These are phyloP conservation scores for Cyanistes caeruleus DNA, from an alignment of 2,113 vertebrate genomes.

Conservation along the genomic window DNA sequence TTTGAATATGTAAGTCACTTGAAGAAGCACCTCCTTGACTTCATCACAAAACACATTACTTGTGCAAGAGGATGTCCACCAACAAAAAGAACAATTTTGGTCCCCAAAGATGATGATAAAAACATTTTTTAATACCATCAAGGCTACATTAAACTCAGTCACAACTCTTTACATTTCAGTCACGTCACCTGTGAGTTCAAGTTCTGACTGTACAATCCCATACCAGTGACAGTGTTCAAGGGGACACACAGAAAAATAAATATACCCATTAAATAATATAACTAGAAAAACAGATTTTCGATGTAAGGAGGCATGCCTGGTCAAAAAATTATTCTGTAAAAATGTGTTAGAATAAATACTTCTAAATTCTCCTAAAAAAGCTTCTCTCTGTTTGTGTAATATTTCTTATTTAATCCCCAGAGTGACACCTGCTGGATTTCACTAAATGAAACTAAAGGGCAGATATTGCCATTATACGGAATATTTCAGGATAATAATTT, in stretches of 20 bases:
- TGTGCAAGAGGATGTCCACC: background rate
- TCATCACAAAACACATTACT: background rate
- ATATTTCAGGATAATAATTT: background rate
- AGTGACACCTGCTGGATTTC: slow-evolving; percentile 69
- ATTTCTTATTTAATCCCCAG: slow-evolving; percentile 49
- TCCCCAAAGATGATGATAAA: background rate
- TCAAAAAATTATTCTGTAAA: background rate
- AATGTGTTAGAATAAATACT: background rate
- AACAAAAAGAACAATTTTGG: background rate
- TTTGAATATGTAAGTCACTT: background rate
- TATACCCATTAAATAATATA: fast-evolving
- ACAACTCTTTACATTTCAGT: background rate
- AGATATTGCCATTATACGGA: background rate
- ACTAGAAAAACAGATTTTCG: background rate
- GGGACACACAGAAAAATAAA: background rate
- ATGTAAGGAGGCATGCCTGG: background rate
- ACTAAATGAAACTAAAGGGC: background rate
- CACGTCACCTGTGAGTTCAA: background rate
- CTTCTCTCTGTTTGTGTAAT: background rate
- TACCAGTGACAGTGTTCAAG: background rate
- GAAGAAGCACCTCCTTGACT: background rate
- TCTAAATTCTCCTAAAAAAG: background rate
- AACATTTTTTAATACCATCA: background rate
- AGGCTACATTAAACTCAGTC: background rate
- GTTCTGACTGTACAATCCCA: background rate